These are phyloP conservation scores for Pogonocherus hispidulus DNA, from an alignment of 2,888 invertebrate genomes.

Conservation along the genomic window DNA sequence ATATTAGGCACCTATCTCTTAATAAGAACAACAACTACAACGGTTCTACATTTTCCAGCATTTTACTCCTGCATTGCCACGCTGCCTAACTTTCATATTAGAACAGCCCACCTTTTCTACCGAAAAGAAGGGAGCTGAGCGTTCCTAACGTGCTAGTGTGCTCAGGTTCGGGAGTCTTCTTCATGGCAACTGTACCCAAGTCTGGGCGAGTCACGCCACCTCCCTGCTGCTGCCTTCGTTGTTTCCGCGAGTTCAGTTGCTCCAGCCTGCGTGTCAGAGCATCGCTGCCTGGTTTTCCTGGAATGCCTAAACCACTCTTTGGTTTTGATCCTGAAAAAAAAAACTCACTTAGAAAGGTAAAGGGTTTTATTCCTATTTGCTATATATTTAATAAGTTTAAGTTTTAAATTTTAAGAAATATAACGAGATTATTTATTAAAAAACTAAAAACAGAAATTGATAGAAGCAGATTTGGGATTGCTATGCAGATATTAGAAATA, in stretches of 20 bases:
- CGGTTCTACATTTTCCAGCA: slow-evolving; percentile 10
- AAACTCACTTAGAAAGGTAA: too few species aligned
- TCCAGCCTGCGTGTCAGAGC: slow-evolving; percentile 69
- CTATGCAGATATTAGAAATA: too few species aligned
- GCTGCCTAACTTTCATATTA: slow-evolving; percentile 61
- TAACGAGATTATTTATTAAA: too few species aligned
- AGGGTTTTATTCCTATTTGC: too few species aligned
- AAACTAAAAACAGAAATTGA: too few species aligned
- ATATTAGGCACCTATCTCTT: slow-evolving; percentile 22
- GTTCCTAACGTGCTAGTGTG: slow-evolving; percentile 74
- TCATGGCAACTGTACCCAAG: slow-evolving; percentile 71
- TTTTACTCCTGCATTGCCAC: not conserved
- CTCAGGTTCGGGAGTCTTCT: slow-evolving; percentile 57
- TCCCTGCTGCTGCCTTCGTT: slow-evolving; percentile 71
- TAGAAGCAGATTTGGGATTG: too few species aligned
- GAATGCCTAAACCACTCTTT: slow-evolving; percentile 71
- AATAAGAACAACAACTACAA: not conserved
- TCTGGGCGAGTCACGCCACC: slow-evolving; percentile 74
- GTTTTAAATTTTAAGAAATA: too few species aligned
- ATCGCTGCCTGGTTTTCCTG: slow-evolving; percentile 75
- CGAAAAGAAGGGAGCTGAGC: slow-evolving; percentile 84
- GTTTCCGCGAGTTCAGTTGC: slow-evolving; percentile 69
- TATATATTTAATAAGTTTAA: too few species aligned
- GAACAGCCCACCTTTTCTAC: slow-evolving; percentile 87
- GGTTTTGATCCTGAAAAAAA: slow-evolving; percentile 58